phyloP scores from a whole-genome alignment of 2,888 invertebrate species.

The Pheosia gnoma region DNA sequence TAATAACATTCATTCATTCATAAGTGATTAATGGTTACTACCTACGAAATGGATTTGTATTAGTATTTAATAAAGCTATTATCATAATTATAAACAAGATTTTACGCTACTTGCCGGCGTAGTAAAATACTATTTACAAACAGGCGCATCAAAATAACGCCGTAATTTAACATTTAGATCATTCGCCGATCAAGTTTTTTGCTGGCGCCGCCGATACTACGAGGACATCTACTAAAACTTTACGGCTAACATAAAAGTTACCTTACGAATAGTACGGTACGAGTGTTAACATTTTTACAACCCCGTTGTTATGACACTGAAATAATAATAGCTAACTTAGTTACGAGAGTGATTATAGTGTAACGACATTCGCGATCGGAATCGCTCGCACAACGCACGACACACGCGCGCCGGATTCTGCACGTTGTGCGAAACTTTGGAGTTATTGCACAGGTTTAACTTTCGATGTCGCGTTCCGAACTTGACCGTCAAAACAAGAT shows the following conservation, averaged over 20 bases:
- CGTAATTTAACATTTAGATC: slow-evolving; percentile 31
- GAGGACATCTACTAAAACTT: slow-evolving; percentile 3
- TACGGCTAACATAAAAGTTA: background rate
- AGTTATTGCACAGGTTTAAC: slow-evolving; percentile 63
- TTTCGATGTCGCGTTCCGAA: slow-evolving; percentile 67
- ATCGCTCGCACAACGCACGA: background rate
- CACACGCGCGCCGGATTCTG: slow-evolving; percentile 13
- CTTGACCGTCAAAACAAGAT: slow-evolving; percentile 81
- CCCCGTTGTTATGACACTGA: slow-evolving; percentile 1
- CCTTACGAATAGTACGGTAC: background rate
- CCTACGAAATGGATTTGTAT: slow-evolving; percentile 80
- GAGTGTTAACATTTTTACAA: background rate
- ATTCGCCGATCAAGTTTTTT: slow-evolving; percentile 12
- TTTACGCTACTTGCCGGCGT: slow-evolving; percentile 74
- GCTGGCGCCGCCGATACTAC: background rate
- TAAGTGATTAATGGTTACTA: slow-evolving; percentile 79
- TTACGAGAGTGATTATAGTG: background rate
- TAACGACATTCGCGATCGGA: background rate
- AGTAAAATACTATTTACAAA: slow-evolving; percentile 73
- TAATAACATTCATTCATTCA: slow-evolving; percentile 80
- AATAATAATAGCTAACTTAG: background rate
- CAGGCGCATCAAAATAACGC: slow-evolving; percentile 43
- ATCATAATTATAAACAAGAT: slow-evolving; percentile 82
- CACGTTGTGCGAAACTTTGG: slow-evolving; percentile 24
- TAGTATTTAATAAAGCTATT: slow-evolving; percentile 75